Evolutionary conservation across 2,113 vertebrate genomes (phyloP), one percentile per base, ranked within the genome.

Genomic region (Peromyscus maniculatus): DNA sequence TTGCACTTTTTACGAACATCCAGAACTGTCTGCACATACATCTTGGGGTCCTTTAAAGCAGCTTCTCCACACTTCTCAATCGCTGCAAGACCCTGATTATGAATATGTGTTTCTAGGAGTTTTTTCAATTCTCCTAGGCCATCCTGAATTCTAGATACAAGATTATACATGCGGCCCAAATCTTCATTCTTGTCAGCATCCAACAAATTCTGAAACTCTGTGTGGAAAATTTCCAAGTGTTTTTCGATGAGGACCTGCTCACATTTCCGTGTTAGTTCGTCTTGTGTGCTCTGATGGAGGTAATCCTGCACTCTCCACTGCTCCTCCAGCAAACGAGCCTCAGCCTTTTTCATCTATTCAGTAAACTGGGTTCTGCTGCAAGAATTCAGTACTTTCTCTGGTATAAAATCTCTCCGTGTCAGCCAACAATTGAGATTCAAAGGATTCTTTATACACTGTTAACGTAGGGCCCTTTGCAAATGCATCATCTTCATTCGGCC

Each of bases 171-270:
- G 91, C 99, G 99, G 19, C 99, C 99, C 98, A 99, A 98, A 95
- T 99, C 99, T 99, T 99, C 99, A 19, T 99, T 99, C 98, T 99
- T 99, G 98, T 99, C 99, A 7, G 99, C 99, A 39, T 99, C 99
- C 98, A 99, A 96, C 52, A 99, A 98, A 98, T 99, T 99, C 99
- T 99, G 99, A 77, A 99, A 99, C 98, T 99, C 99, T 0, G 99
- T 99, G 98, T 99, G 99, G 98, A 99, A 99, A 97, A 99, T 99
- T 98, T 99, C 99, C 98, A 99, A 98, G 98, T 99, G 99, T 94
- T 99, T 99, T 98, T 99, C 99, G 1, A 99, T 99, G 86, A 99
- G 99, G 11, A 99, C 99, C 97, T 99, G 99, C 98, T 99, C 99
- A 95, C 99, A 99, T 97, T 99, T 99, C 46, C 99, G 98, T 91